A percentile compares a stretch with the other conserved stretches of the same genome.
Evolutionary conservation across 2,797 vertebrate genomes (phyloP).

Genomic region (Eidolon dupreanum): DNA sequence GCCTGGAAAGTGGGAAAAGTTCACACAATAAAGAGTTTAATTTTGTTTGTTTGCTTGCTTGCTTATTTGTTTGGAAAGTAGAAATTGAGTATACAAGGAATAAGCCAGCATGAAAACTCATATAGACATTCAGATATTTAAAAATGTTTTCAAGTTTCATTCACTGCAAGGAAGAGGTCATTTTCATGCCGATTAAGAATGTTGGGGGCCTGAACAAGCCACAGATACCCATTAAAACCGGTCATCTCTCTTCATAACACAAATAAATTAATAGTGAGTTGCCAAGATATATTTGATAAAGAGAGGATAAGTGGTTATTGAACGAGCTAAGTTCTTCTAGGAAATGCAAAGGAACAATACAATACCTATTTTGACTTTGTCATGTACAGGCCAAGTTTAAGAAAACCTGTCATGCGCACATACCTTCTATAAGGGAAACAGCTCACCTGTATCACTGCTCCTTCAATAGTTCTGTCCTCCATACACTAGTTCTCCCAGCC

Average conservation of each 20-base stretch:
- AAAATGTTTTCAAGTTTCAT: not conserved
- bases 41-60: not conserved
- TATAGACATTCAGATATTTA: not conserved
- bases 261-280: not conserved
- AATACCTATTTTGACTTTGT: not conserved
- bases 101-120: not conserved
- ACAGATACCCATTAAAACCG: not conserved
- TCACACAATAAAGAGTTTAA: not conserved
- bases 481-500: not conserved
- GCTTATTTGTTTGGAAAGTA: not conserved
- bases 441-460: not conserved
- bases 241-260: not conserved
- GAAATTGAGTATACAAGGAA: not conserved
- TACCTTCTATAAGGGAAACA: not conserved
- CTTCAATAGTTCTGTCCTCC: not conserved
- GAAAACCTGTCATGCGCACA: not conserved
- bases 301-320: not conserved
- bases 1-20: not conserved
- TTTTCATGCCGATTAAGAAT: not conserved
- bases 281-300: conserved; percentile 6
- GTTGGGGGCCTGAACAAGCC: not conserved
- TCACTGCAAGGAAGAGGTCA: not conserved
- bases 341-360: not conserved
- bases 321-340: not conserved
- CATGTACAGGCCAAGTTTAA: not conserved